Conservation (phyloP, 2,797 vertebrate species). For the Gambelia wislizenii region DNA sequence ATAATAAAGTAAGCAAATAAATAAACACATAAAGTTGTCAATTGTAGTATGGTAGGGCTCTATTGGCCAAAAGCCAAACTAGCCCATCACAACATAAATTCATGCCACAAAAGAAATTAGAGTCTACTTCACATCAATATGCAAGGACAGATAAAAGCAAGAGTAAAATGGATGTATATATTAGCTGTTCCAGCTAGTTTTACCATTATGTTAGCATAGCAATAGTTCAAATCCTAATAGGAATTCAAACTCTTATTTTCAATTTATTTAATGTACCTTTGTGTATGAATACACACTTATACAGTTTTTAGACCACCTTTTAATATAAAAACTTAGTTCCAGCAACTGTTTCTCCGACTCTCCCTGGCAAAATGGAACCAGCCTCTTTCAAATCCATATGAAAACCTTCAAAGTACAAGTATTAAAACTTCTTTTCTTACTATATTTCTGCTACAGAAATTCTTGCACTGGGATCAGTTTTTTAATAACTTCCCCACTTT, state of each 20-base stretch:
- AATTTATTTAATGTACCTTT: neutral
- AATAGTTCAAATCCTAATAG: neutral
- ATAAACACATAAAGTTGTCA: conserved; percentile 12
- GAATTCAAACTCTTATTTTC: neutral
- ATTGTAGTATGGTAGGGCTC: neutral
- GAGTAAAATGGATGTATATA: neutral
- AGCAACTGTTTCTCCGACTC: neutral
- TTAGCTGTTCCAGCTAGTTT: neutral
- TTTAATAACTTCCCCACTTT: neutral
- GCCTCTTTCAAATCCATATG: neutral
- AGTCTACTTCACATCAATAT: neutral
- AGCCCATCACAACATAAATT: neutral
- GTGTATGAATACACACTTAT: neutral
- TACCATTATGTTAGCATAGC: neutral
- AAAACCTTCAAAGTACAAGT: neutral
- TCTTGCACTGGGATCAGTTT: neutral
- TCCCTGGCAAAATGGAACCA: neutral
- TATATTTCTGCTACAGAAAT: neutral
- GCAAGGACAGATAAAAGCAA: neutral
- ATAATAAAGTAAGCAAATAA: conserved; percentile 48
- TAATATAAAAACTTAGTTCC: neutral
- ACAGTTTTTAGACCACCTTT: neutral
- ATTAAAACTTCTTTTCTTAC: neutral
- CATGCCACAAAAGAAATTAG: neutral
- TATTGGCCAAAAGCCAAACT: neutral